Conservation (phyloP, 2,888 invertebrate species). For the Hemistola chrysoprasaria region DNA sequence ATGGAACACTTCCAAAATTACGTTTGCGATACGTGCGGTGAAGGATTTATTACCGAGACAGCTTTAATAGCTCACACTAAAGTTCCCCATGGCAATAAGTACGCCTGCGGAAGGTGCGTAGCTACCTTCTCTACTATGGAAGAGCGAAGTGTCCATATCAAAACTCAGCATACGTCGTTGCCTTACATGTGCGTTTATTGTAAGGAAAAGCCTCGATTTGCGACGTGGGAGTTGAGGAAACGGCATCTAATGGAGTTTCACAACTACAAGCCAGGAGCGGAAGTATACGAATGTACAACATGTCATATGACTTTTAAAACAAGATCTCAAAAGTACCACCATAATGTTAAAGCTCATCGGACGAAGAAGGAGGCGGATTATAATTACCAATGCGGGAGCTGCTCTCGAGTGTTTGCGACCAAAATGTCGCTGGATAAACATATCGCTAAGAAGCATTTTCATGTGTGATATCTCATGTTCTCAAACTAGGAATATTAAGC, state of each 20-base stretch:
- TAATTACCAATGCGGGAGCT: constrained; percentile 73
- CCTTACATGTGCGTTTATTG: constrained; percentile 73
- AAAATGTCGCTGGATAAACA: constrained; percentile 80
- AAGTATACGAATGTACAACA: constrained; percentile 72
- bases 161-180: constrained; percentile 65
- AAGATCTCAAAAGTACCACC: constrained; percentile 72
- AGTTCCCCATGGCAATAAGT: constrained; percentile 71
- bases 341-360: constrained; percentile 70
- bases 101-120: constrained; percentile 66
- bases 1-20: constrained; percentile 71
- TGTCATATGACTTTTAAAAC: constrained; percentile 75
- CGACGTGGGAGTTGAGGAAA: constrained; percentile 69
- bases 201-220: constrained; percentile 70
- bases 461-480: constrained; percentile 41
- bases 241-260: constrained; percentile 73
- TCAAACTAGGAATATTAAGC: too few relatives aligned
- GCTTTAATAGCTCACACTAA: constrained; percentile 65
- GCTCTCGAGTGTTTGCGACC: constrained; percentile 74
- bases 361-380: constrained; percentile 71
- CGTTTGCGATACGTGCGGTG: constrained; percentile 73
- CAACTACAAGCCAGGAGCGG: constrained; percentile 68
- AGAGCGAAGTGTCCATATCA: constrained; percentile 65
- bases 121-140: constrained; percentile 69
- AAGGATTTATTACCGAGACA: constrained; percentile 71
- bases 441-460: constrained; percentile 78